phyloP scores from a whole-genome alignment of 2,888 invertebrate genomes.

The Cryptophagus acutangulus region DNA sequence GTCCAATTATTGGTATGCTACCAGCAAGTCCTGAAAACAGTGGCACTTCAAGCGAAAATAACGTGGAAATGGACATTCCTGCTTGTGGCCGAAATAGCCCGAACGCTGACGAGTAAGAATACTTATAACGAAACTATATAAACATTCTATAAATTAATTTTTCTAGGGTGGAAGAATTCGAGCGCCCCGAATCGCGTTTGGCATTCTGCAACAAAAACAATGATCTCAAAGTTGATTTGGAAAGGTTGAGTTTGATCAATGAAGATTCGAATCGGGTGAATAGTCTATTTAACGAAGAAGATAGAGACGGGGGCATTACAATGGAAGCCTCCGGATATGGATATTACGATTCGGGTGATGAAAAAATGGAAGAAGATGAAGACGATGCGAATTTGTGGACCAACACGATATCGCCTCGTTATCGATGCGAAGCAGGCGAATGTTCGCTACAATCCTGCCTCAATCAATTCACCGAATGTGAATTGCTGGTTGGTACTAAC shows the following conservation, averaged over 20 bases:
- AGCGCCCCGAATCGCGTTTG: conserved; percentile 43
- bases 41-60: conserved; percentile 54
- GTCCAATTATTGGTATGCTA: conserved; percentile 37
- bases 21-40: conserved; percentile 36
- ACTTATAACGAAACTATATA: background rate
- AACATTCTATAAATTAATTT: conserved; percentile 9
- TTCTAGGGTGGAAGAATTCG: conserved; percentile 29
- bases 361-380: conserved; percentile 43
- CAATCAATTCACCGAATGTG: conserved; percentile 86
- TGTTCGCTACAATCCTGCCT: conserved; percentile 85
- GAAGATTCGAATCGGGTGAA: conserved; percentile 38
- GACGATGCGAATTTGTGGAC: conserved; percentile 36
- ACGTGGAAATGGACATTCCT: conserved; percentile 54
- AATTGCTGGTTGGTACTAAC: conserved; percentile 86
- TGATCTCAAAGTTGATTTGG: conserved; percentile 43
- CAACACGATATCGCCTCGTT: conserved; percentile 55
- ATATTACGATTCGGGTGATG: background rate
- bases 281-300: conserved; percentile 24
- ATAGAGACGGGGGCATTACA: conserved; percentile 12
- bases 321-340: too few species aligned
- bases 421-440: conserved; percentile 70
- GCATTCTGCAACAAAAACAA: conserved; percentile 41
- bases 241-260: conserved; percentile 42
- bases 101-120: conserved; percentile 39
- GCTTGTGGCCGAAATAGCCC: conserved; percentile 37